Percentiles rank a stretch among this genome's conserved stretches.
These are phyloP conservation scores for Danaus chrysippus DNA, from an alignment of 2,888 invertebrate genomes.

Conservation along the genomic window DNA sequence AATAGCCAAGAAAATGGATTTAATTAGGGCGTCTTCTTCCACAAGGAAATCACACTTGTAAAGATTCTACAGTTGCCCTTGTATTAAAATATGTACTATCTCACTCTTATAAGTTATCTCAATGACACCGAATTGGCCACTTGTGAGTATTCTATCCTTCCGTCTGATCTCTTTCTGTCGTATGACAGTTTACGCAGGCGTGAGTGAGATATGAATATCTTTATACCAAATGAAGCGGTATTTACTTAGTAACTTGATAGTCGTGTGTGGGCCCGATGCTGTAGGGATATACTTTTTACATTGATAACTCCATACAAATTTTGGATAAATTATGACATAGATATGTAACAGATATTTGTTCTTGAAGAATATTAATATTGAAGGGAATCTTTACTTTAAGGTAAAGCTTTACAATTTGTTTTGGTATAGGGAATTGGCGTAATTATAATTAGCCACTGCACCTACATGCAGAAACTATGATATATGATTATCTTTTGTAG, in stretches of 20 bases:
- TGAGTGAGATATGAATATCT: slow-evolving; percentile 35
- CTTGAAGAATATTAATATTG: too few relatives aligned
- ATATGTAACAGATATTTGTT: too few relatives aligned
- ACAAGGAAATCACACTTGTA: not conserved
- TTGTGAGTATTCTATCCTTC: slow-evolving; percentile 67
- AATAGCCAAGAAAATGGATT: too few relatives aligned
- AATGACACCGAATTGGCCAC: slow-evolving; percentile 47
- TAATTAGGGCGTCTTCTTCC: not conserved
- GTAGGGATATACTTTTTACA: slow-evolving; percentile 38
- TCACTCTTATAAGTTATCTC: slow-evolving; percentile 35
- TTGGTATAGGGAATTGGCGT: too few relatives aligned
- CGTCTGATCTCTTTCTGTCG: slow-evolving; percentile 38
- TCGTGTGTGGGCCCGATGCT: slow-evolving; percentile 53
- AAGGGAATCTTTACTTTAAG: too few relatives aligned
- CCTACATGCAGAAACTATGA: too few relatives aligned
- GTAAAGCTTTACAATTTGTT: too few relatives aligned
- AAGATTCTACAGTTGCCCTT: slow-evolving; percentile 4
- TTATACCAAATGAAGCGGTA: slow-evolving; percentile 43
- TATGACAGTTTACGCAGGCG: slow-evolving; percentile 21
- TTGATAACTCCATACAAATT: slow-evolving; percentile 16
- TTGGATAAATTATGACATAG: not conserved
- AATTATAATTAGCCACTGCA: too few relatives aligned
- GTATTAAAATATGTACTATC: slow-evolving; percentile 3
- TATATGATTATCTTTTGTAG: too few relatives aligned
- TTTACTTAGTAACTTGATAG: slow-evolving; percentile 63